Evolutionary conservation across 2,797 vertebrate genomes (phyloP), one percentile per base, ranked within the genome.

Genomic region (Helostoma temminkii): DNA sequence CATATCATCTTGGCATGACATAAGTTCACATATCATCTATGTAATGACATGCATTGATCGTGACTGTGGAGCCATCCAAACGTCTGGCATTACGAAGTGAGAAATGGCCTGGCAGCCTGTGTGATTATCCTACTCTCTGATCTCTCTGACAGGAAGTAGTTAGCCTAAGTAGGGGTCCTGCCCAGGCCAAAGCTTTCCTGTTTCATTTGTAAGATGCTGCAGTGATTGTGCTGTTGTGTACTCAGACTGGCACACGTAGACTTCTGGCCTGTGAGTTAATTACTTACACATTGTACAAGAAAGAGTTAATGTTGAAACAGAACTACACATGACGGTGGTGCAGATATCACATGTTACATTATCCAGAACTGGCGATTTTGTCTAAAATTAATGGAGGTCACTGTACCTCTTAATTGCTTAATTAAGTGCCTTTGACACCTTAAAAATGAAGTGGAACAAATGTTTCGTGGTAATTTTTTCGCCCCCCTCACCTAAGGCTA

Each of bases 181-280:
- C 94, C 95, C 94, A 91, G 88, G 87, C 92, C 91, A 93, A 91
- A 85, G 88, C 93, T 93, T 96, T 97, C 95, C 95, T 95, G 94
- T 95, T 92, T 63, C 79, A 71, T 76, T 50, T 48, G 76, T 78
- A 73, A 91, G 86, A 93, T 93, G 88, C 78, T 80, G 62, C 82
- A 87, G 77, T 90, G 92, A 94, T 93, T 93, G 85, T 83, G 43
- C 76, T 74, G 24, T 21, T 70, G 57, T 65, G 36, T 46, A 56
- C 39, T 76, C 49, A 39, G 18, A 25, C 55, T 42, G 62, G 19
- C 21, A 8, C 60, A 64, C 63, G 30, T 55, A 52, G 32, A 48
- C 42, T 41, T 9, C 11, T 36, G 6, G 21, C 28, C 26, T 34
- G 18, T 70, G 25, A 39, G 52, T 42, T 58, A 21, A 22, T 58